Conservation (phyloP, 2,797 vertebrate genomes). For the Poliocrania exsul region DNA sequence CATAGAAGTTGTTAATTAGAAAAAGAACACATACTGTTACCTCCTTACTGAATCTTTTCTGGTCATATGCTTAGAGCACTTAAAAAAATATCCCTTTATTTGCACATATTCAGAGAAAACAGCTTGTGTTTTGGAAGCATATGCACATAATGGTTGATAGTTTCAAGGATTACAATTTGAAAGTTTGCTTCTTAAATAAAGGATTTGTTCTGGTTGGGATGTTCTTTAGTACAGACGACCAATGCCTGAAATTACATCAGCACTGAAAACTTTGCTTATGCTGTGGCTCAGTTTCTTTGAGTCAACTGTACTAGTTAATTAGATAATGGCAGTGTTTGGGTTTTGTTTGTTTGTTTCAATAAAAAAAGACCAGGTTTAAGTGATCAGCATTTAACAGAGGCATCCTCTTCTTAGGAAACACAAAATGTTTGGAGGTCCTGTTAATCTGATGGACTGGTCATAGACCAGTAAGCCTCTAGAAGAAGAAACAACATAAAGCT, state of each 20-base stretch:
- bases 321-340: not conserved
- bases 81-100: not conserved
- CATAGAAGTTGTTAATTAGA: not conserved
- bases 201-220: not conserved
- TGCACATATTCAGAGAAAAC: not conserved
- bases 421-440: not conserved
- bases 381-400: not conserved
- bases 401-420: not conserved
- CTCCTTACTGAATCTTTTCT: not conserved
- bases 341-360: not conserved
- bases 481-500: not conserved
- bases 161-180: not conserved
- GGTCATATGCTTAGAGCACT: not conserved
- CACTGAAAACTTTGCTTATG: not conserved
- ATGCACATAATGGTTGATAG: not conserved
- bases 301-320: not conserved
- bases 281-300: not conserved
- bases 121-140: not conserved
- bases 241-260: not conserved
- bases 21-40: not conserved
- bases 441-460: not conserved
- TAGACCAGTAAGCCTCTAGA: not conserved
- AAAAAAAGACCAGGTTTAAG: not conserved
- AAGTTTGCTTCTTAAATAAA: not conserved
- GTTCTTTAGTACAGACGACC: not conserved